phyloP scores from a whole-genome alignment of 2,113 vertebrate species.

The Stigmatopora argus region DNA sequence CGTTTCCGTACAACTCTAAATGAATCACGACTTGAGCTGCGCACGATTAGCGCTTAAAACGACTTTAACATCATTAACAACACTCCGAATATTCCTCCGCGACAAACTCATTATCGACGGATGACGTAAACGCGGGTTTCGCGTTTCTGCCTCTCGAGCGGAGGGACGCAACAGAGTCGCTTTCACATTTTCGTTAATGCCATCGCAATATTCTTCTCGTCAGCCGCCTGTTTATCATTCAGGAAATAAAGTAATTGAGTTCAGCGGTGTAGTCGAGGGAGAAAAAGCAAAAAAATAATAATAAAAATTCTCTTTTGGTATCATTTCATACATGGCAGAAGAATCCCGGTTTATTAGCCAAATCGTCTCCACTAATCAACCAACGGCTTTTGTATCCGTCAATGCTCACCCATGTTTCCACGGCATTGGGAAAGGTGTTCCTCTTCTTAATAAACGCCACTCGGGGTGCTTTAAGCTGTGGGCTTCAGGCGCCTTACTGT shows the following conservation, averaged over 20 bases:
- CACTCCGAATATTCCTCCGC: background rate
- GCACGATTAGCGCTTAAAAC: background rate
- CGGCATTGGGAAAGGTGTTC: conserved; percentile 5
- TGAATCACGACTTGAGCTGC: background rate
- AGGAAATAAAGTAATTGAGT: background rate
- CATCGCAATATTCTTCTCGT: background rate
- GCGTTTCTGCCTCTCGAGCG: background rate
- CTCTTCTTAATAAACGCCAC: conserved; percentile 5
- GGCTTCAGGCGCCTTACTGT: conserved; percentile 62
- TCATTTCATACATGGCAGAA: background rate
- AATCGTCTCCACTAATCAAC: background rate
- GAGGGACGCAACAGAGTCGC: background rate
- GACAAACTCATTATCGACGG: background rate
- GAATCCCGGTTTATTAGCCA: background rate
- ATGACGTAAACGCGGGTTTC: background rate
- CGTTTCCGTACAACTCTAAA: background rate
- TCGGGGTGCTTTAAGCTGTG: conserved; percentile 41
- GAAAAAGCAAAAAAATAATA: background rate
- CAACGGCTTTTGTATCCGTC: background rate
- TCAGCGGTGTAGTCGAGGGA: background rate
- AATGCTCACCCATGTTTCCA: background rate
- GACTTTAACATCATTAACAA: background rate
- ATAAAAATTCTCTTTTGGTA: background rate
- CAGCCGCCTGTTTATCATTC: background rate
- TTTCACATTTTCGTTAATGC: background rate